Conservation (phyloP, 1,140 invertebrate genomes). For the Diuraphis noxia region DNA sequence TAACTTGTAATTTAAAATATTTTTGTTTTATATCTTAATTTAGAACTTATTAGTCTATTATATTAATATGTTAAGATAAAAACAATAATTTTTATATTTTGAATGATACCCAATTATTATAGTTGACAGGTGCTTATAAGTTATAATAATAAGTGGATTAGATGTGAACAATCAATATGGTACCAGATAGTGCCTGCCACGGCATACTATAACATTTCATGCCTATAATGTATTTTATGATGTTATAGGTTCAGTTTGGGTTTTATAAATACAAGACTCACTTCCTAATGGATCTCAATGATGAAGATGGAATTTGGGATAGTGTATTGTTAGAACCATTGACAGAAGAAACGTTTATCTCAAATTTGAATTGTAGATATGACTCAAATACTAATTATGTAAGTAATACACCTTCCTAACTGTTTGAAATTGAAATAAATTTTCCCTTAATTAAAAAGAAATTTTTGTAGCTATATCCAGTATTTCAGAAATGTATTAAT, state of each 20-base stretch:
- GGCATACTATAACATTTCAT: constrained; percentile 4
- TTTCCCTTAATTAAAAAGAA: neutral
- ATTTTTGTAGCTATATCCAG: neutral
- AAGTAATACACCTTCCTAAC: constrained; percentile 62
- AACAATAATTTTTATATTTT: neutral
- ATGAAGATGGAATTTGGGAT: constrained; percentile 73
- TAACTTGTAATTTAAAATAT: neutral
- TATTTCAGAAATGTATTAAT: neutral
- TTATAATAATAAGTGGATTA: constrained; percentile 51
- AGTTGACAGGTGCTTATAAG: constrained; percentile 45
- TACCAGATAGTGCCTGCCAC: constrained; percentile 34
- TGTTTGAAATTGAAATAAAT: neutral
- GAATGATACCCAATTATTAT: constrained; percentile 16
- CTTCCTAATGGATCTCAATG: constrained; percentile 37
- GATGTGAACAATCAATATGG: constrained; percentile 48
- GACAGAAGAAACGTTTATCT: constrained; percentile 72
- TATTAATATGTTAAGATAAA: neutral
- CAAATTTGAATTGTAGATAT: constrained; percentile 75
- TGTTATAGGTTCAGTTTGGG: constrained; percentile 21
- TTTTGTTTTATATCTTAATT: neutral
- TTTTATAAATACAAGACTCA: neutral
- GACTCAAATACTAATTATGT: constrained; percentile 78
- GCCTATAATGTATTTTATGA: constrained; percentile 10
- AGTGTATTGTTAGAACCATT: constrained; percentile 80
- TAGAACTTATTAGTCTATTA: neutral